A percentile compares a stretch with the other conserved stretches of the same genome.
Evolutionary conservation across 2,888 invertebrate species (phyloP).

Genomic region (Aradus depressus): DNA sequence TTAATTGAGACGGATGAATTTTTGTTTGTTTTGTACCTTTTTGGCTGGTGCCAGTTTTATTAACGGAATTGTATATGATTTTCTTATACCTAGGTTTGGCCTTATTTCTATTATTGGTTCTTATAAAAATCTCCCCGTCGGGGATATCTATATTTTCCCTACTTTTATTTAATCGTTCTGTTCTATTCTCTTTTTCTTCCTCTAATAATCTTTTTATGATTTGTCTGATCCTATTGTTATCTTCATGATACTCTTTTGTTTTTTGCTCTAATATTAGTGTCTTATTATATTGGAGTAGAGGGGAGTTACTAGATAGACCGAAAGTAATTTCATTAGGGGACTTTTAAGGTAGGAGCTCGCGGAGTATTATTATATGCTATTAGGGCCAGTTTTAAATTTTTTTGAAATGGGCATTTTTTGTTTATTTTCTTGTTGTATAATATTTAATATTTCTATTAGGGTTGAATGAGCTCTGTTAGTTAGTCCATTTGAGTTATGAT

Average conservation of each 20-base stretch:
- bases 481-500: neutral
- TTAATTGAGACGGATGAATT: too few species aligned
- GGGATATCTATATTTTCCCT: too few species aligned
- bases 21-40: too few species aligned
- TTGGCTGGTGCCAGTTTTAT: too few species aligned
- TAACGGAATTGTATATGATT: too few species aligned
- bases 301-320: neutral
- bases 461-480: too few species aligned
- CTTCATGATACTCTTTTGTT: constrained; percentile 8
- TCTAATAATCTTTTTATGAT: neutral
- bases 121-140: too few species aligned
- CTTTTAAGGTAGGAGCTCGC: too few species aligned
- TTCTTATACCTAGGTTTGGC: too few species aligned
- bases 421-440: neutral
- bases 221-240: neutral
- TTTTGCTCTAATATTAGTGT: neutral
- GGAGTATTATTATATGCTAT: constrained; percentile 5
- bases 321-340: constrained; percentile 5
- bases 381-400: neutral
- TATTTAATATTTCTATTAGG: neutral
- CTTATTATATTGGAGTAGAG: neutral
- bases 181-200: constrained; percentile 1
- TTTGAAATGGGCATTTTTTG: neutral
- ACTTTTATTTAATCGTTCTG: too few species aligned
- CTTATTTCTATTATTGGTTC: too few species aligned